Base-by-base conservation (phyloP, 1,140 invertebrate species). In the Mercenaria mercenaria region DNA sequence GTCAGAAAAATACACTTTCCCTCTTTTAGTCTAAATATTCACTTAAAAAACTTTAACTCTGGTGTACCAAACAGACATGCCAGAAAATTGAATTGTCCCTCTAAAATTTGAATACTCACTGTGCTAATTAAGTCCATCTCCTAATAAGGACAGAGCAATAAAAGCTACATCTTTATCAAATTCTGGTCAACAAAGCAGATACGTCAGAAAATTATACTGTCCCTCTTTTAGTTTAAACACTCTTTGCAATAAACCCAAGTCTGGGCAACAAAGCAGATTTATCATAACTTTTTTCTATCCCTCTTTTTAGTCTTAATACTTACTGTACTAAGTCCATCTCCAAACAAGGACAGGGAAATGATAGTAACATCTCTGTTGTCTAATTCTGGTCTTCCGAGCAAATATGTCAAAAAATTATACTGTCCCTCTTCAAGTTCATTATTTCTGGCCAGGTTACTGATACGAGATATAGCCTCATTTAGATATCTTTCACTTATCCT, bases 281-380 rank as follows among this genome's bases (percentile, higher is more conserved):
- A 23, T 92, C 72, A 59, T 95, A 84, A 20, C 83, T 88, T 67
- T 94, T 89, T 23, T 91, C 94, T 81, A 93, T 93, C 26, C 43
- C 15, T 47, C 6, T 47, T 47, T 47, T 15, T 8, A 47, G 43
- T 47, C 43, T 47, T 8, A 41, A 74, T 91, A 90, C 94, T 96
- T 96, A 98, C 98, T 61, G 98, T 98, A 92, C 98, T 98, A 13
- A 98, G 97, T 8, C 98, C 98, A 72, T 98, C 98, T n/a, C 98
- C 95, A 85, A 99, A 97, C 85, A 99, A 96, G 96, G 98, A 98
- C 59, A 98, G 94, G 0, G 98, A 97, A 26, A 98, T 96, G 59
- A 98, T 97, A 11, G 97, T 97, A 3, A 98, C 97, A 67, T 98
- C 96, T 93, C 29, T 98, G 94, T 93, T 67, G 61, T 89, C 95